phyloP scores from a whole-genome alignment of 2,888 invertebrate genomes.

The Diarsia rubi region DNA sequence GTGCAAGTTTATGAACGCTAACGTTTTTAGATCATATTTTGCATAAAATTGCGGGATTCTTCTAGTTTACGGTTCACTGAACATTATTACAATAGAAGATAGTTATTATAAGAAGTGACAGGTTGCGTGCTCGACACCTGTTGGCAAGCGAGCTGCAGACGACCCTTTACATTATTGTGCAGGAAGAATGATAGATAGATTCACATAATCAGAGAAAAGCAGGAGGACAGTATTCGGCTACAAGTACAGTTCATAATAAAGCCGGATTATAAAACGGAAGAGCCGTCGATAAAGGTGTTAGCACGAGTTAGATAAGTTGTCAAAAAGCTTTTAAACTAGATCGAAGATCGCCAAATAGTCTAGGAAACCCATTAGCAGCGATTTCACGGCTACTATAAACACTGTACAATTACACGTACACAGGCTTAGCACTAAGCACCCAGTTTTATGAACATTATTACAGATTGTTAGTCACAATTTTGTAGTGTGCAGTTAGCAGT shows the following conservation, averaged over 20 bases:
- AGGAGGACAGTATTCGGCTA: conserved; percentile 2
- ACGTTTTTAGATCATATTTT: conserved; percentile 51
- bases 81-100: conserved; percentile 52
- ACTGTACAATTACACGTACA: conserved; percentile 63
- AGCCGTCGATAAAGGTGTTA: conserved; percentile 74
- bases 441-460: conserved; percentile 57
- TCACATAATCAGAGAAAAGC: not conserved
- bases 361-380: conserved; percentile 83
- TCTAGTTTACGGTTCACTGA: conserved; percentile 49
- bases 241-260: conserved; percentile 42
- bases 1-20: conserved; percentile 38
- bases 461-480: conserved; percentile 67
- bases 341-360: conserved; percentile 80
- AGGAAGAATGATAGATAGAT: conserved; percentile 20
- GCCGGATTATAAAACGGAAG: conserved; percentile 61
- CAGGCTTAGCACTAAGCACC: conserved; percentile 54
- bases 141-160: conserved; percentile 36
- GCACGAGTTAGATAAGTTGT: conserved; percentile 82
- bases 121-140: conserved; percentile 54
- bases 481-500: conserved; percentile 69
- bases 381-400: conserved; percentile 65
- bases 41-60: conserved; percentile 44
- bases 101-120: conserved; percentile 57
- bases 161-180: conserved; percentile 15
- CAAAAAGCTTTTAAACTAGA: conserved; percentile 88